phyloP scores from a whole-genome alignment of 2,797 vertebrate genomes.

The Eleutherodactylus coqui region DNA sequence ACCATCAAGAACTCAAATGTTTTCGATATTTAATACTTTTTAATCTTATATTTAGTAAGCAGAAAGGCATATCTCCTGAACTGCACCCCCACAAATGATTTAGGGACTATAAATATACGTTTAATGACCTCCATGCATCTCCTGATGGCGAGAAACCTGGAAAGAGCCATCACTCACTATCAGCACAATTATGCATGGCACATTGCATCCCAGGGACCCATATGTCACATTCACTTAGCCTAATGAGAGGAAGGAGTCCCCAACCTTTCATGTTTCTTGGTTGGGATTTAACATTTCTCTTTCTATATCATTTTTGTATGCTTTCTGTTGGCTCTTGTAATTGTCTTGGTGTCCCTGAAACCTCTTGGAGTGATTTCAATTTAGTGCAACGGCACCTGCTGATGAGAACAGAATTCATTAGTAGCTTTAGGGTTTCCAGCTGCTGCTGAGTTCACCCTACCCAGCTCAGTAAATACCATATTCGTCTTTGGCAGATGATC shows the following conservation, averaged over 20 bases:
- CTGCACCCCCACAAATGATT: slow-evolving; percentile 40
- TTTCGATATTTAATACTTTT: background rate
- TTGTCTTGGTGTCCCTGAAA: slow-evolving; percentile 53
- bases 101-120: slow-evolving; percentile 56
- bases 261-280: slow-evolving; percentile 58
- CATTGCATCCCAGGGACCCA: slow-evolving; percentile 59
- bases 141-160: slow-evolving; percentile 58
- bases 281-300: slow-evolving; percentile 60
- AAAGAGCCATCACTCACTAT: slow-evolving; percentile 44
- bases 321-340: slow-evolving; percentile 58
- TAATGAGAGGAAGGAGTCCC: slow-evolving; percentile 59
- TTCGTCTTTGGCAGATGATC: slow-evolving; percentile 53
- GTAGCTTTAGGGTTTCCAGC: slow-evolving; percentile 60
- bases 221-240: slow-evolving; percentile 59
- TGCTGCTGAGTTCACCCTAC: slow-evolving; percentile 55
- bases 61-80: slow-evolving; percentile 13
- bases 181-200: slow-evolving; percentile 61
- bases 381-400: slow-evolving; percentile 59
- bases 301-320: slow-evolving; percentile 57
- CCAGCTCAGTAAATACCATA: slow-evolving; percentile 53
- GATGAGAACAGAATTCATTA: slow-evolving; percentile 62
- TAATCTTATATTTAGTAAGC: background rate
- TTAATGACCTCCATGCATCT: slow-evolving; percentile 55
- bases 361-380: slow-evolving; percentile 48
- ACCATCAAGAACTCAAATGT: background rate